A percentile compares a stretch with the other conserved stretches of the same genome.
phyloP scores from a whole-genome alignment of 35 echinoderm and acorn worm species.

The Lytechinus variegatus region DNA sequence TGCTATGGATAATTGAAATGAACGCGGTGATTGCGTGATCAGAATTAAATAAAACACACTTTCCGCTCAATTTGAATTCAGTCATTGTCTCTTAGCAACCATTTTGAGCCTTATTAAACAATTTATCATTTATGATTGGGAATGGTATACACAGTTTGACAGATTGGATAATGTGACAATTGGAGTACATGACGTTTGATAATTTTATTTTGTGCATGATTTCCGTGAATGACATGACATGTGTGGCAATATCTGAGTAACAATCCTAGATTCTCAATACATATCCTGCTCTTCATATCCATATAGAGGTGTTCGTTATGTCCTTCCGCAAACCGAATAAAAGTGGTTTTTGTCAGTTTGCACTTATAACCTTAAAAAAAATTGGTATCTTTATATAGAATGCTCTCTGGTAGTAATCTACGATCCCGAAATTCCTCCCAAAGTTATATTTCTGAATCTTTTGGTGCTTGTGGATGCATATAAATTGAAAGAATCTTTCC shows the following conservation, averaged over 20 bases:
- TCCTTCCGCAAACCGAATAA: too few species aligned
- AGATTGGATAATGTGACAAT: not conserved
- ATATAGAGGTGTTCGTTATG: too few species aligned
- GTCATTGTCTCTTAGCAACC: not conserved
- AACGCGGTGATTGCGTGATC: not conserved
- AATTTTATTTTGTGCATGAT: not conserved
- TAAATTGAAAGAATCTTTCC: not conserved
- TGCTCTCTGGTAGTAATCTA: not conserved
- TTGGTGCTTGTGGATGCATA: not conserved
- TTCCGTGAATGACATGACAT: not conserved
- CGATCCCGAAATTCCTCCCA: not conserved
- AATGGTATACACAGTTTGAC: not conserved
- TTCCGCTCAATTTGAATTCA: not conserved
- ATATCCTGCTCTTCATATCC: too few species aligned
- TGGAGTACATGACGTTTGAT: not conserved
- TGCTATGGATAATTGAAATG: not conserved
- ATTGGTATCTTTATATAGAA: too few species aligned
- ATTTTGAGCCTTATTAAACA: not conserved
- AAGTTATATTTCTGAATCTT: not conserved
- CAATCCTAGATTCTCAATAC: not conserved
- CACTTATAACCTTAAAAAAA: not conserved
- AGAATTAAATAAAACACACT: not conserved
- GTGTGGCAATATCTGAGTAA: not conserved
- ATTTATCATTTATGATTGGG: not conserved
- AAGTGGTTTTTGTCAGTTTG: not conserved